Evolutionary conservation across 2,113 vertebrate genomes (phyloP), one percentile per base, ranked within the genome.

Genomic region (Podiceps cristatus): DNA sequence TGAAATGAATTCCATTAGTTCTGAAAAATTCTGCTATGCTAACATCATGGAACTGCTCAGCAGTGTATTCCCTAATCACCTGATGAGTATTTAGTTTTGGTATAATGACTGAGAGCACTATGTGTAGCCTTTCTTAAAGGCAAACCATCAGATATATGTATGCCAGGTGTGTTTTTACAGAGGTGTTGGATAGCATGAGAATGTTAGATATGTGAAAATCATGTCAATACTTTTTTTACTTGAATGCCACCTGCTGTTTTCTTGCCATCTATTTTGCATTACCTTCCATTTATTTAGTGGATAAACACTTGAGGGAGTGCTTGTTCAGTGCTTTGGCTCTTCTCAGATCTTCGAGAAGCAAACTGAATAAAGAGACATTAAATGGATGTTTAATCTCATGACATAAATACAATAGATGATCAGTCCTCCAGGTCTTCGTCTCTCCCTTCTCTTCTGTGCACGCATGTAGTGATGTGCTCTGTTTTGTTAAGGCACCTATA

Each of bases 181-280:
- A 72, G 45, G n/a, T 49, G 31, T 91, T 79, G 58, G n/a, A 4
- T 50, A 76, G 49, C 25, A 15, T 50, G 84, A 59, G 52, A 64
- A 5, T 40, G n/a, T 76, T 42, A 55, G 64, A n/a, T 24, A 35
- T 5, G 33, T 29, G 42, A 77, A 93, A 71, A 56, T 66, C 18
- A 15, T 53, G 50, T 50, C 59, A 37, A 0, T 49, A 16, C 16
- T 45, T 63, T 31, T 94, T 83, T 50, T n/a, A 40, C 62, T 83
- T 63, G 67, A 69, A 93, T 88, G 72, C 80, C 80, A 75, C 87
- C 58, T 66, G 71, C 63, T 88, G 62, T 93, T 91, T 89, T 68
- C 87, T 71, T 91, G 71, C 74, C 60, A 33, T 35, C 42, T 50
- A 25, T 83, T 93, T 76, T 89, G 76, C 27, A 59, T 94, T 76